Percentiles rank a stretch among this genome's conserved stretches.
Conservation (phyloP, 30 jellyfish, hydroid and myxozoan genomes). For the Aurelia aurita region DNA sequence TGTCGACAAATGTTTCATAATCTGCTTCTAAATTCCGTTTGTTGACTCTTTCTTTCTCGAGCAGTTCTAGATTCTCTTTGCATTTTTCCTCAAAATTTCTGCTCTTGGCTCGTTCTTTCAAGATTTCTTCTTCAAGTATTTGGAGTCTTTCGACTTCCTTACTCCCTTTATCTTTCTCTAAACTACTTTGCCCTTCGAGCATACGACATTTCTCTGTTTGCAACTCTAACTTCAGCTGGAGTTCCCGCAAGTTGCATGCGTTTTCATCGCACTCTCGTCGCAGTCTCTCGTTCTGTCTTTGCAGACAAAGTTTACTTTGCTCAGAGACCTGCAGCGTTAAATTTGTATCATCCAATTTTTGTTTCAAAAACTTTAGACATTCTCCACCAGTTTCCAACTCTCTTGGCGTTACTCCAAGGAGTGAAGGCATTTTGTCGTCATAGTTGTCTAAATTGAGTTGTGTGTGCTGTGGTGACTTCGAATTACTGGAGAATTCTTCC, state of each 20-base stretch:
- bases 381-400: constrained; percentile 12
- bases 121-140: not conserved
- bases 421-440: not conserved
- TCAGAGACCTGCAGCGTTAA: constrained; percentile 40
- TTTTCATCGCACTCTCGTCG: not conserved
- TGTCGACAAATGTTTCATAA: constrained; percentile 1
- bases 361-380: constrained; percentile 19
- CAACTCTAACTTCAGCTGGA: not conserved
- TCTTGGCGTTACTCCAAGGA: not conserved
- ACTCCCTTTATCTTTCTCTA: not conserved
- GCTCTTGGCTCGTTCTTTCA: not conserved
- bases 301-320: not conserved
- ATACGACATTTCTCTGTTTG: not conserved
- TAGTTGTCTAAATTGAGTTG: not conserved
- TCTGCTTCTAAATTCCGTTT: not conserved
- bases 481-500: too few species aligned
- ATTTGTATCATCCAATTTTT: constrained; percentile 22
- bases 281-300: constrained; percentile 20
- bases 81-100: not conserved
- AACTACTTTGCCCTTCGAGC: not conserved
- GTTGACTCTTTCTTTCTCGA: not conserved
- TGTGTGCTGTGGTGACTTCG: too few species aligned
- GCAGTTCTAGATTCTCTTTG: not conserved
- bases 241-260: not conserved
- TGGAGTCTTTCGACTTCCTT: not conserved